phyloP scores from a whole-genome alignment of 2,113 vertebrate genomes.

The Lampris incognitus region DNA sequence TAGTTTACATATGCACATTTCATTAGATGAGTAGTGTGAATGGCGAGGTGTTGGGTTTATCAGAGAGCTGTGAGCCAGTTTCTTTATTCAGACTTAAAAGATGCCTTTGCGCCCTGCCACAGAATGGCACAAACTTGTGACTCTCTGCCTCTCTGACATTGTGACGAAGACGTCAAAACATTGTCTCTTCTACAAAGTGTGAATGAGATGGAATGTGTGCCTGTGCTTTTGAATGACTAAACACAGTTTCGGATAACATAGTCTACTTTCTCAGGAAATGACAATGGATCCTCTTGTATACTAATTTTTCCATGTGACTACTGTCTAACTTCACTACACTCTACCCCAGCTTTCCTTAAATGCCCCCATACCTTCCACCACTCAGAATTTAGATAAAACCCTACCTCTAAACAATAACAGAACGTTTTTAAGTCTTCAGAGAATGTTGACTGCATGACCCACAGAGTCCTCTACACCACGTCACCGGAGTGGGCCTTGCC shows the following conservation, averaged over 20 bases:
- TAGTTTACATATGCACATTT: conserved; percentile 6
- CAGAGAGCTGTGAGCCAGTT: conserved; percentile 30
- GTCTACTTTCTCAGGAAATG: conserved; percentile 1
- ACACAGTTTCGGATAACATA: not conserved
- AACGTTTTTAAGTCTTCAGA: conserved; percentile 23
- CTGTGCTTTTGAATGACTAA: conserved; percentile 14
- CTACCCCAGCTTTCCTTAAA: conserved; percentile 52
- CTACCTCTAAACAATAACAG: conserved; percentile 13
- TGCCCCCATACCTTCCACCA: conserved; percentile 7
- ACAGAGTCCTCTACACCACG: not conserved
- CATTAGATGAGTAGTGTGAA: conserved; percentile 49
- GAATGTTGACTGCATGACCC: conserved; percentile 14
- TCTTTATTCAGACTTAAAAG: not conserved
- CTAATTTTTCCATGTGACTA: not conserved
- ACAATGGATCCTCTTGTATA: not conserved
- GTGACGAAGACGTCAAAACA: conserved; percentile 47
- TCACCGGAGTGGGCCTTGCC: not conserved
- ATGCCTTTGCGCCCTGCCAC: not conserved
- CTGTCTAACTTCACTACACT: conserved; percentile 33
- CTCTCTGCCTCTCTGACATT: conserved; percentile 3
- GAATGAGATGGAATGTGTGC: conserved; percentile 40
- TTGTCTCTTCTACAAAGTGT: conserved; percentile 14
- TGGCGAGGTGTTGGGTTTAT: conserved; percentile 15
- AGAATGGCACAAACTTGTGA: conserved; percentile 20
- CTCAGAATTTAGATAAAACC: conserved; percentile 20